Percentiles rank a stretch among this genome's conserved stretches.
phyloP scores from a whole-genome alignment of 2,113 vertebrate genomes.

The Vidua macroura region DNA sequence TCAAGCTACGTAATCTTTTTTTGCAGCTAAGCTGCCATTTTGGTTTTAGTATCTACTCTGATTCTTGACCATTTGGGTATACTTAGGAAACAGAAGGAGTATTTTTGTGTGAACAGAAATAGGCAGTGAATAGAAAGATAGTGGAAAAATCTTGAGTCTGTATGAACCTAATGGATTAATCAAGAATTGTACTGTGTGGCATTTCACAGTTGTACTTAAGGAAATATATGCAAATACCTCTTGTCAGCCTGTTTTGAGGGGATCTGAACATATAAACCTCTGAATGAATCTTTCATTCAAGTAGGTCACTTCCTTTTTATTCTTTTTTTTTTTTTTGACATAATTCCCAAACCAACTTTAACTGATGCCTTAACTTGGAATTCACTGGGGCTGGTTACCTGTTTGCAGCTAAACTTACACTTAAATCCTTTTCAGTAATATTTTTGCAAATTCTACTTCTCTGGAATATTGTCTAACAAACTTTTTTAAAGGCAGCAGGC shows the following conservation, averaged over 20 bases:
- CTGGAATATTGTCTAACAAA: neutral
- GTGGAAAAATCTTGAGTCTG: neutral
- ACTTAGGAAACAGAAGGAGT: neutral
- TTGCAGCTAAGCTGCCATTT: neutral
- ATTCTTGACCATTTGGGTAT: neutral
- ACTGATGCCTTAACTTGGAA: neutral
- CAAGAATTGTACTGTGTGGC: neutral
- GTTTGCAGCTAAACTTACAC: neutral
- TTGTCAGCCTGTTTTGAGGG: neutral
- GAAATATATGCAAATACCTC: constrained; percentile 33
- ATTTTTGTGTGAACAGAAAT: neutral
- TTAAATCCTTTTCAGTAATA: neutral
- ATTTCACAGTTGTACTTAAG: constrained; percentile 8
- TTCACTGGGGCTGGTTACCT: neutral
- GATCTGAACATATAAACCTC: neutral
- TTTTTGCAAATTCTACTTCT: neutral
- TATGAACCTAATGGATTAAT: neutral
- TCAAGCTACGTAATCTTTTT: neutral
- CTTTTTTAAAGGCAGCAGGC: neutral
- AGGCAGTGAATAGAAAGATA: neutral
- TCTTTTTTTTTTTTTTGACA: neutral
- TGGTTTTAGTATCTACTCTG: neutral
- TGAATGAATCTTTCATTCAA: neutral
- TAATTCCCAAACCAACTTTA: neutral
- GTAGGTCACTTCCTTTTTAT: constrained; percentile 18